Evolutionary conservation across 2,797 vertebrate species (phyloP).

Genomic region (Acestrorhynchus altus): DNA sequence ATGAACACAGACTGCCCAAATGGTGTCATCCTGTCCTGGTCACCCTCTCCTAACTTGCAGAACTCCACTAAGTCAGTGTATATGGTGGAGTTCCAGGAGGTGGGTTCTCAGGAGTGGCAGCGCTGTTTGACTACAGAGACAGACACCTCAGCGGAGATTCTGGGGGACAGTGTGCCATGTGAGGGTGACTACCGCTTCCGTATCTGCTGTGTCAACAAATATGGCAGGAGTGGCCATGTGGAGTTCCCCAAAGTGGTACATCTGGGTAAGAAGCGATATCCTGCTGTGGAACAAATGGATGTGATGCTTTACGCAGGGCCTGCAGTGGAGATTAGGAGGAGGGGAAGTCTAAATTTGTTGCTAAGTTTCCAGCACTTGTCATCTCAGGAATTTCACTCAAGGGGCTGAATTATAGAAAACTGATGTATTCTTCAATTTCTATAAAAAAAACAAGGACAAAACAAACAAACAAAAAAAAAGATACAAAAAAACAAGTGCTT

Average conservation of each 20-base stretch:
- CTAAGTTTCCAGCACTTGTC: too few species aligned
- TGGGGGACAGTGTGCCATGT: slow-evolving; percentile 80
- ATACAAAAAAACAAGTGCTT: too few species aligned
- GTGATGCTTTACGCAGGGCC: too few species aligned
- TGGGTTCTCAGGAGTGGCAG: slow-evolving; percentile 86
- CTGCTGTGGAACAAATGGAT: too few species aligned
- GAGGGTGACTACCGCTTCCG: slow-evolving; percentile 91
- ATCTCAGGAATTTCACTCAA: too few species aligned
- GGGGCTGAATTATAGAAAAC: too few species aligned
- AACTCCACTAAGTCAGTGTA: slow-evolving; percentile 81
- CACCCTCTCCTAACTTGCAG: slow-evolving; percentile 77
- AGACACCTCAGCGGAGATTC: slow-evolving; percentile 80
- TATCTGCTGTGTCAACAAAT: slow-evolving; percentile 86
- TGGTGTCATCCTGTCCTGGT: slow-evolving; percentile 84
- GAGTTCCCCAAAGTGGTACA: slow-evolving; percentile 88
- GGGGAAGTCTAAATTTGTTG: not conserved
- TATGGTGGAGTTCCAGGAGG: slow-evolving; percentile 87
- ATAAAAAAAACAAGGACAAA: too few species aligned
- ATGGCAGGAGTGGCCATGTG: slow-evolving; percentile 86
- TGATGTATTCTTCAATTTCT: not conserved
- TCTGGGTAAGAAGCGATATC: slow-evolving; percentile 79
- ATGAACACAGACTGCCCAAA: slow-evolving; percentile 85
- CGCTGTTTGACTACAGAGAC: slow-evolving; percentile 87
- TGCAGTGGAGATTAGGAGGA: too few species aligned
- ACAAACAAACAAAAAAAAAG: too few species aligned